Evolutionary conservation across 2,113 vertebrate genomes (phyloP).

Genomic region (Pyxicephalus adspersus): DNA sequence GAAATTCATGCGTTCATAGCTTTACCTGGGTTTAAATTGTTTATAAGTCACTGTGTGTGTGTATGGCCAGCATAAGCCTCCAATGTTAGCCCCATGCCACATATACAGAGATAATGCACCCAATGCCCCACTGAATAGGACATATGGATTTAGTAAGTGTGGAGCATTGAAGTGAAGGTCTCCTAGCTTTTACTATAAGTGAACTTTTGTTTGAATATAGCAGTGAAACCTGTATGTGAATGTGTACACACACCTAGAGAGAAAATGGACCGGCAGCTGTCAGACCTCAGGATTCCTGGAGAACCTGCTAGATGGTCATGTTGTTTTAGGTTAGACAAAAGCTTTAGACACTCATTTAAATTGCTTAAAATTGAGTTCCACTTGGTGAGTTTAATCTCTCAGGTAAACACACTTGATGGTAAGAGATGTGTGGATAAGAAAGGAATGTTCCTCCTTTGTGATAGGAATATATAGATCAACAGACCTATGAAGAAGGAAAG

Average conservation of each 20-base stretch:
- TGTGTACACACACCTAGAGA: neutral
- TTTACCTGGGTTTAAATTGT: no score
- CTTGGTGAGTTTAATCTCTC: constrained; percentile 38
- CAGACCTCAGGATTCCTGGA: constrained; percentile 18
- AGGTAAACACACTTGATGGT: constrained; percentile 32
- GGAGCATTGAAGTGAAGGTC: neutral
- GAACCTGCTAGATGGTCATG: constrained; percentile 20
- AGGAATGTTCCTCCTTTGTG: constrained; percentile 16
- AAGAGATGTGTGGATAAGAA: constrained; percentile 32
- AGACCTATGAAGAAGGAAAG: neutral
- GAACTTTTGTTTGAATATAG: neutral
- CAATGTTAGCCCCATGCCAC: no score
- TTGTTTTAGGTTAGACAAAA: constrained; percentile 50
- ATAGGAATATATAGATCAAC: neutral
- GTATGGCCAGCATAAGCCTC: no score
- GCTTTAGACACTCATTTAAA: constrained; percentile 37
- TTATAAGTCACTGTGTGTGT: no score
- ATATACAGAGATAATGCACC: no score
- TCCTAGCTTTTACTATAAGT: neutral
- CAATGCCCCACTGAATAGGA: no score
- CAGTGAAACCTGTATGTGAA: constrained; percentile 17
- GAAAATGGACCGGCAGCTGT: constrained; percentile 25
- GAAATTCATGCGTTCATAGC: no score
- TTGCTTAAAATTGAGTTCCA: constrained; percentile 38
- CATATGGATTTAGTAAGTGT: neutral